These are phyloP conservation scores for Drosophila rubida DNA, from an alignment of 2,888 invertebrate species.

Conservation along the genomic window DNA sequence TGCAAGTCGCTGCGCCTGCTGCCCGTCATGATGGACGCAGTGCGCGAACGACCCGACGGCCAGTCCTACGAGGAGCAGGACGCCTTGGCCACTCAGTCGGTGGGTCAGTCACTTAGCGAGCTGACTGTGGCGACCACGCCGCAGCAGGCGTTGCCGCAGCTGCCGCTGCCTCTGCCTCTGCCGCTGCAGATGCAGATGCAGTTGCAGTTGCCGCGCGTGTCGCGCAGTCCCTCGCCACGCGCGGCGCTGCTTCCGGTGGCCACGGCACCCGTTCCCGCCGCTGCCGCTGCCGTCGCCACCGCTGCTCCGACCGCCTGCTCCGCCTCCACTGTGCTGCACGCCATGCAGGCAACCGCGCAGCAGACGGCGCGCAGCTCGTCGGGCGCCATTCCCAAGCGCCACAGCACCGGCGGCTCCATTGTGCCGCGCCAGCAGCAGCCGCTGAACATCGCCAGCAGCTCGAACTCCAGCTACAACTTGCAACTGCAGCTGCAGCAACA, in stretches of 20 bases:
- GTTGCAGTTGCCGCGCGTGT: constrained; percentile 47
- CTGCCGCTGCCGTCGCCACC: constrained; percentile 3
- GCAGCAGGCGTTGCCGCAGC: background rate
- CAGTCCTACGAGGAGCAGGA: constrained; percentile 70
- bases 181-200: constrained; percentile 20
- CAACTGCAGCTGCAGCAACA: constrained; percentile 46
- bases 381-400: constrained; percentile 84
- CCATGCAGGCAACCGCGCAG: too few species aligned
- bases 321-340: constrained; percentile 10
- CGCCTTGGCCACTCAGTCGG: constrained; percentile 10
- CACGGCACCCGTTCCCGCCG: background rate
- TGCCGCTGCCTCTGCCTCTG: constrained; percentile 4
- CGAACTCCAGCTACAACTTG: constrained; percentile 64
- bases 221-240: constrained; percentile 86
- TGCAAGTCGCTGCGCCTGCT: constrained; percentile 88
- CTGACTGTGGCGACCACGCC: constrained; percentile 25
- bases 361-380: constrained; percentile 71
- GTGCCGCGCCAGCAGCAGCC: constrained; percentile 63
- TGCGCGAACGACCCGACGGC: constrained; percentile 68
- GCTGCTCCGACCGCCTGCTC: constrained; percentile 67
- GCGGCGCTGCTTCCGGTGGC: background rate
- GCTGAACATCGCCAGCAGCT: constrained; percentile 56
- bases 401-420: constrained; percentile 78
- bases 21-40: constrained; percentile 54
- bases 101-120: constrained; percentile 9